Conservation (phyloP, 2,113 vertebrate species). For the Grallaria varia region DNA sequence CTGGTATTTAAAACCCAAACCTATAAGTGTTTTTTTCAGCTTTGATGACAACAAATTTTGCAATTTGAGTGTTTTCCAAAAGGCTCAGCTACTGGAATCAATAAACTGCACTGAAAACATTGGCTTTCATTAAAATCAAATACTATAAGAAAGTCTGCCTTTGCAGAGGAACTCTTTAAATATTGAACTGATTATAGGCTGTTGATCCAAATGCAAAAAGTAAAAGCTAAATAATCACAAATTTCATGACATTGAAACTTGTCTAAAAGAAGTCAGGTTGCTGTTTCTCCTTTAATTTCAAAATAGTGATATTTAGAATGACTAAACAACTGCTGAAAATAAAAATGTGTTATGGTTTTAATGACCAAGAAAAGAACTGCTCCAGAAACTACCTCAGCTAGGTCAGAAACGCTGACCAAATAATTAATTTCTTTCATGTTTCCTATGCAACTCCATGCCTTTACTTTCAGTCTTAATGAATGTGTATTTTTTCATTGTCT, state of each 20-base stretch:
- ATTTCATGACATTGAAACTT: background rate
- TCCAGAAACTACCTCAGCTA: background rate
- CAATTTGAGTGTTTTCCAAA: background rate
- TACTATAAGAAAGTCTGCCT: background rate
- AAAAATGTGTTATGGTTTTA: background rate
- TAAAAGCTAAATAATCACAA: background rate
- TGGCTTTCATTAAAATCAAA: background rate
- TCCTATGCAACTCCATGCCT: background rate
- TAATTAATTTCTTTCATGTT: background rate
- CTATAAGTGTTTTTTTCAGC: background rate
- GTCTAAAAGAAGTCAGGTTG: background rate
- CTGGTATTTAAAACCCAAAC: background rate
- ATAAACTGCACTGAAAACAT: background rate
- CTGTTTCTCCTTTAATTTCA: conserved; percentile 19
- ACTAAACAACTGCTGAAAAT: conserved; percentile 31
- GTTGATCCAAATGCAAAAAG: background rate
- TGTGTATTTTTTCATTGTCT: background rate
- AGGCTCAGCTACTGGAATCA: background rate
- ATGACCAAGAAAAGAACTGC: background rate
- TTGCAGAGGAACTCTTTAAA: background rate
- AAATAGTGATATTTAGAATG: background rate
- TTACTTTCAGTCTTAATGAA: background rate
- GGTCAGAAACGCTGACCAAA: background rate
- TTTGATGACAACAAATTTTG: background rate
- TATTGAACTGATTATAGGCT: background rate